Percentiles rank a stretch among this genome's conserved stretches.
These are phyloP conservation scores for Melanotaenia pygmaea DNA, from an alignment of 2,797 vertebrate genomes.

Conservation along the genomic window DNA sequence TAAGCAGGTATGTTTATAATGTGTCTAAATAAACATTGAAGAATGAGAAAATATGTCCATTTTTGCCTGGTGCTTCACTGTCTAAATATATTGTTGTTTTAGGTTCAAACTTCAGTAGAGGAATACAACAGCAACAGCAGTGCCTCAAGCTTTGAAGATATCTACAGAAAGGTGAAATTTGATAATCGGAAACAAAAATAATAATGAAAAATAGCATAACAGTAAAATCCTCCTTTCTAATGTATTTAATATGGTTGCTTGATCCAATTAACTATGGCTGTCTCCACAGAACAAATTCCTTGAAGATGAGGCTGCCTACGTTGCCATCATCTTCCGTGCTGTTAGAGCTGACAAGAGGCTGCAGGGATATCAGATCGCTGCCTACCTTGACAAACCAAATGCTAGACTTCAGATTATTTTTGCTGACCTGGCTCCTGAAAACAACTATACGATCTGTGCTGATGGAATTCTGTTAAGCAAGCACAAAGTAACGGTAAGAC, in stretches of 20 bases:
- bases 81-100: constrained; percentile 14
- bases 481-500: constrained; percentile 86
- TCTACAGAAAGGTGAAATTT: constrained; percentile 70
- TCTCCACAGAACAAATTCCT: constrained; percentile 78
- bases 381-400: constrained; percentile 73
- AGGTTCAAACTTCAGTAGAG: constrained; percentile 38
- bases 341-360: constrained; percentile 73
- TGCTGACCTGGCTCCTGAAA: constrained; percentile 76
- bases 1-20: constrained; percentile 56
- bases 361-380: constrained; percentile 80
- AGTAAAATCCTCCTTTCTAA: constrained; percentile 1
- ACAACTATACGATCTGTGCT: constrained; percentile 86
- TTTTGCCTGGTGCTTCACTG: neutral
- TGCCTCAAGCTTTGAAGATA: constrained; percentile 73
- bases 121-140: constrained; percentile 72
- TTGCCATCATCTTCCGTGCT: constrained; percentile 75
- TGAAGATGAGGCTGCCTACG: constrained; percentile 46
- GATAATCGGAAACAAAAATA: neutral
- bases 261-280: neutral
- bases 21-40: neutral
- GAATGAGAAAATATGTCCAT: constrained; percentile 1
- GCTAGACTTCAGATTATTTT: constrained; percentile 82
- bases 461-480: constrained; percentile 83
- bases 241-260: neutral
- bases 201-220: neutral